Evolutionary conservation across 2,113 vertebrate genomes (phyloP), one percentile per base, ranked within the genome.

Genomic region (Nyctibius bracteatus): DNA sequence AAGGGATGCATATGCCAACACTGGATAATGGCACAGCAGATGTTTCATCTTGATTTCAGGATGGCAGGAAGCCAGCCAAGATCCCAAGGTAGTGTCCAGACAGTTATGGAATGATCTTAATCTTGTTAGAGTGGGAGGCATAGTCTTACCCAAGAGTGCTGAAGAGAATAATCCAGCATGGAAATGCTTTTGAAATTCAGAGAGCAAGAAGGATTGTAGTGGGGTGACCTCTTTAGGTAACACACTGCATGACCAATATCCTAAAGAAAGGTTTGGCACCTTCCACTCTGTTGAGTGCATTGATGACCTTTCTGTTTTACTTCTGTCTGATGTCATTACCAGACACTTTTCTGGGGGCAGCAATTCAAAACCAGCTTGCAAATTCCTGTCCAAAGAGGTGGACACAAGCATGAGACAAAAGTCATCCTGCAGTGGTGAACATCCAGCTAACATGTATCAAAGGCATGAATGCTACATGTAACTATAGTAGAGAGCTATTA

Each of bases 51-150:
- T 77, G 57, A 65, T 94, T 80, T 92, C 66, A 57, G 79, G 62
- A 73, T 92, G 67, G 66, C 71, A 82, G 86, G 24, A 93, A 93
- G 31, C 62, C 79, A 93, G 85, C 16, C 44, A 55, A 82, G 82
- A 88, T 95, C 85, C 47, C 62, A 86, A 82, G 46, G 54, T 88
- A 86, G 37, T 58, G 85, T 88, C 92, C 95, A 92, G 90, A 82
- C 49, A 93, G 88, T 88, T 93, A 90, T 10, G 58, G 85, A 96
- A 82, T 86, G 82, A 92, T 44, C 41, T 95, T 92, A 82, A 80
- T 88, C 66, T 80, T 95, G 27, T 57, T 85, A 44, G 35, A 85
- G 66, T 0, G 0, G 61, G 70, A 92, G 57, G 11, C 43, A 87
- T 61, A 94, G 57, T 57, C 58, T 82, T 86, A 14, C 92, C 71